Conservation (phyloP, 2,113 vertebrate genomes). For the Labeo rohita region DNA sequence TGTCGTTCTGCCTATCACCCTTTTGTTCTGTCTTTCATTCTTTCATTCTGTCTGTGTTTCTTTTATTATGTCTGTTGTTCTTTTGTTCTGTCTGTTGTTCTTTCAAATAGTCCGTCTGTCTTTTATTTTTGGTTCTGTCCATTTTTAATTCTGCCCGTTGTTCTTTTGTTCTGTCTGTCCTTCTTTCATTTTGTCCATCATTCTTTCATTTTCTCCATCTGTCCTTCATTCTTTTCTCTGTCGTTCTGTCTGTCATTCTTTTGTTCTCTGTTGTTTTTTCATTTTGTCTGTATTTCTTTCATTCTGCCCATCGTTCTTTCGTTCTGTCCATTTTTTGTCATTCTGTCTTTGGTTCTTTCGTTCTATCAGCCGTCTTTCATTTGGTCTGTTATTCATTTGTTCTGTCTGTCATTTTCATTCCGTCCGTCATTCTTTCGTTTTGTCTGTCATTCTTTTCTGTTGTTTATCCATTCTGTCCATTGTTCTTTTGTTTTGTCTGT, state of each 20-base stretch:
- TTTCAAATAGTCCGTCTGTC: background rate
- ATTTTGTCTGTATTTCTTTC: background rate
- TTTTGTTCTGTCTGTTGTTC: background rate
- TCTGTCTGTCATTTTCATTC: background rate
- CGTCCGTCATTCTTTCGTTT: background rate
- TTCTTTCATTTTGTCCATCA: background rate
- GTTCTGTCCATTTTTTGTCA: background rate
- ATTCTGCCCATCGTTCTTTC: no score
- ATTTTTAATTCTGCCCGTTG: no score
- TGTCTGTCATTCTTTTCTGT: background rate
- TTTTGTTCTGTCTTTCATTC: background rate
- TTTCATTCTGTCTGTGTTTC: background rate
- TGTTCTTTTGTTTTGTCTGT: background rate
- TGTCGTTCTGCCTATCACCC: background rate
- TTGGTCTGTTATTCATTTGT: background rate
- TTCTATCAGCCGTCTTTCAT: background rate
- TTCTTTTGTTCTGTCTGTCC: background rate
- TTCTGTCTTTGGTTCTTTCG: background rate
- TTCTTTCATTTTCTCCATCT: background rate
- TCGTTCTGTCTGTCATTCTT: background rate
- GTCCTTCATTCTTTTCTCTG: background rate
- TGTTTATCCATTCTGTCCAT: background rate
- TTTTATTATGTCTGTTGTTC: background rate
- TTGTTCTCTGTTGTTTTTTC: background rate
- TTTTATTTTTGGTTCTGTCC: background rate